phyloP scores from a whole-genome alignment of 2,797 vertebrate genomes.

The Liparis tanakae region DNA sequence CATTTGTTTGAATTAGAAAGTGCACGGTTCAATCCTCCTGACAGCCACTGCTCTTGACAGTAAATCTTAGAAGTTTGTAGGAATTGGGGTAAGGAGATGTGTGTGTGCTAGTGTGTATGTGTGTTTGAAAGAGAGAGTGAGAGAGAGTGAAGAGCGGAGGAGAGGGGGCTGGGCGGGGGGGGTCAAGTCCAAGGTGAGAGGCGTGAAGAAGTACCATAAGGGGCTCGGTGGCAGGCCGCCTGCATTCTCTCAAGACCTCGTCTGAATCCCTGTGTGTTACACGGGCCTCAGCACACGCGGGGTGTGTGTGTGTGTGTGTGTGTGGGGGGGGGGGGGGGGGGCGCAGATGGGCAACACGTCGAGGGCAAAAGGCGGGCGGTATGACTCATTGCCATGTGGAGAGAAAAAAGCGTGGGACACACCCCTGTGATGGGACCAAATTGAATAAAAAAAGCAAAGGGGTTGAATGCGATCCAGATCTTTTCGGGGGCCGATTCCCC shows the following conservation, averaged over 20 bases:
- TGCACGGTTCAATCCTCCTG: constrained; percentile 81
- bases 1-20: constrained; percentile 87
- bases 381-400: constrained; percentile 83
- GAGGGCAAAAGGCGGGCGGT: constrained; percentile 77
- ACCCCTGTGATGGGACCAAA: constrained; percentile 73
- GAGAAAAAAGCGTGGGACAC: constrained; percentile 53
- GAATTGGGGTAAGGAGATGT: constrained; percentile 39
- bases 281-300: constrained; percentile 41
- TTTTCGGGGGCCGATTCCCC: constrained; percentile 55
- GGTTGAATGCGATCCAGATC: constrained; percentile 84
- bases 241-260: constrained; percentile 73
- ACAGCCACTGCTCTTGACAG: constrained; percentile 76
- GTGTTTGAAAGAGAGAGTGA: constrained; percentile 5
- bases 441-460: constrained; percentile 77
- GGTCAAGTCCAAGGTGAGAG: constrained; percentile 84
- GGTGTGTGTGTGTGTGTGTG: neutral
- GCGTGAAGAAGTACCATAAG: constrained; percentile 80
- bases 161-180: constrained; percentile 1
- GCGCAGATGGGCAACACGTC: constrained; percentile 82
- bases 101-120: constrained; percentile 41
- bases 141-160: constrained; percentile 11
- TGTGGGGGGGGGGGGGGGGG: constrained; percentile 41
- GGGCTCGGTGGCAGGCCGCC: constrained; percentile 70
- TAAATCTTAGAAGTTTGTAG: constrained; percentile 80
- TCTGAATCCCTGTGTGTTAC: constrained; percentile 62